Conservation (phyloP, 2,797 vertebrate genomes). For the Fistularia tabacaria region DNA sequence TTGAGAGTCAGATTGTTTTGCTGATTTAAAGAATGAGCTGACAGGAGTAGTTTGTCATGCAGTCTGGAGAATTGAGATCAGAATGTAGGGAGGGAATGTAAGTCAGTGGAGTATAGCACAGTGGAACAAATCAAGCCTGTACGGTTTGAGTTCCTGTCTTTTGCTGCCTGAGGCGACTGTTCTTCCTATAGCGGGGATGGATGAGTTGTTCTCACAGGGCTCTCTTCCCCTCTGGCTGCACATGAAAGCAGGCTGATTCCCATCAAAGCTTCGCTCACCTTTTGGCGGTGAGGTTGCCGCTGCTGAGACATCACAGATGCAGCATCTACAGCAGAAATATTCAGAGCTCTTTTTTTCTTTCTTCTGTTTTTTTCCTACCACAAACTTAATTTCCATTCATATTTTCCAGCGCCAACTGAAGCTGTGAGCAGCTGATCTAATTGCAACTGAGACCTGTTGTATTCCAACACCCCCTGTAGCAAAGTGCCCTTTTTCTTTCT, state of each 20-base stretch:
- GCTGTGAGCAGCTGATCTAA: constrained; percentile 4
- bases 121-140: constrained; percentile 22
- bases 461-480: constrained; percentile 6
- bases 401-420: constrained; percentile 2
- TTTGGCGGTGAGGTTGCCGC: constrained; percentile 28
- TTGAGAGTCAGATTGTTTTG: constrained; percentile 9
- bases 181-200: constrained; percentile 50
- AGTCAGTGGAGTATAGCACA: constrained; percentile 32
- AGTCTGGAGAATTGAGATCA: constrained; percentile 28
- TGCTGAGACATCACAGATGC: constrained; percentile 15
- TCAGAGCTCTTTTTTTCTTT: too few species aligned
- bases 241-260: constrained; percentile 57
- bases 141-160: constrained; percentile 20
- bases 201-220: constrained; percentile 50
- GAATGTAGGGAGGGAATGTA: constrained; percentile 31
- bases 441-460: constrained; percentile 8
- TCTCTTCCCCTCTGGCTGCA: constrained; percentile 55
- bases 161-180: constrained; percentile 31
- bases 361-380: not conserved
- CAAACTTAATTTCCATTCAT: constrained; percentile 18
- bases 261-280: constrained; percentile 60
- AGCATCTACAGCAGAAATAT: constrained; percentile 24
- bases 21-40: constrained; percentile 39
- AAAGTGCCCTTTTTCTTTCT: not conserved
- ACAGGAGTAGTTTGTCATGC: constrained; percentile 28